Evolutionary conservation across 1,140 invertebrate genomes (phyloP), one percentile per base, ranked within the genome.

Genomic region (Tenebrio molitor): DNA sequence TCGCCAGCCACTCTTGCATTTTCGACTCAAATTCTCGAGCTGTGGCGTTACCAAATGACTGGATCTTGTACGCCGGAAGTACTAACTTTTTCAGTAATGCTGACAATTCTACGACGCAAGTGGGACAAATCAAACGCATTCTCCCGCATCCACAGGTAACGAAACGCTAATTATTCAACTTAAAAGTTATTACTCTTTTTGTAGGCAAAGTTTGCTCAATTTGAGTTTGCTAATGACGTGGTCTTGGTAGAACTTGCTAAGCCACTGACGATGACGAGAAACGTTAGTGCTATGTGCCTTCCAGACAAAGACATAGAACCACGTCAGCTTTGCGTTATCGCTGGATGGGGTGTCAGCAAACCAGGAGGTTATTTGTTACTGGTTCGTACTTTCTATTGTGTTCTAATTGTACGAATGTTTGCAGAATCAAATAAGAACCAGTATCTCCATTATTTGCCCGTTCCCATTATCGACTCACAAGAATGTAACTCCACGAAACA

Each of bases 401-500:
- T 29, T 68, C 23, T 8, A 16, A 67, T 0, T 72, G 1, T 33
- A 23, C 16, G 15, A 8, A 69, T 69, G 29, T 75, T 50, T 69
- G 82, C 76, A 80, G 87, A 87, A 78, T 76, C 86, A 1, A 85
- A 84, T 70, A 81, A 85, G 21, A 82, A 88, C 72, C 86, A 86
- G 73, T 86, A 86, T 75, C 80, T 87, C 0, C 84, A 86, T 72
- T 88, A 89, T 79, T 78, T 89, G 62, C 85, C 87, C 12, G 82
- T 88, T 17, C 87, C 87, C 19, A 85, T 85, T 17, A 85, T 88
- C 23, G 84, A 88, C 62, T 81, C 82, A 1, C 79, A 83, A 3
- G 84, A 87, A 73, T 90, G 88, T 74, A 90, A 90, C 76, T 87
- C 87, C 1, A 88, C 87, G 1, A 86, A 84, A 78, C 86, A 89